Base-by-base conservation (phyloP, 2,797 vertebrate species). In the Micromesistius poutassou region DNA sequence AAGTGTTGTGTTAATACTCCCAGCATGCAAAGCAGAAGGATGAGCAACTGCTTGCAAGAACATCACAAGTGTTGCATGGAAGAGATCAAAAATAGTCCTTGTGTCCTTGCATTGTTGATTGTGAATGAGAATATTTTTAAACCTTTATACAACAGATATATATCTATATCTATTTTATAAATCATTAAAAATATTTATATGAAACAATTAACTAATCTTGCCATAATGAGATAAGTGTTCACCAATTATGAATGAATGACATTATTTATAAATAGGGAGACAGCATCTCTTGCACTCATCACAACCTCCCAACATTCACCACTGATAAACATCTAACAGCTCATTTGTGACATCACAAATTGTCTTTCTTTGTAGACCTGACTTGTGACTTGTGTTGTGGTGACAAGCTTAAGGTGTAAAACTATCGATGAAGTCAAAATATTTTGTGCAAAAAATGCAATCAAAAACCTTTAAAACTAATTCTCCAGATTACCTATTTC, bases 61-160 rank as follows among this genome's bases (percentile, higher is more conserved):
- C 50, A 75, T 75, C 16, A 22, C 19, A 75, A 75, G 62, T 66
- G 72, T 42, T 42, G 50, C 30, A 75, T 75, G 50, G 62, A 42
- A 31, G 62, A 42, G 40, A 74, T 42, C 5, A 36, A 28, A 74
- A 74, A 25, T 28, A 28, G 38, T 22, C 46, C 46, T 55, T 22
- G 19, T 22, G 19, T n/a, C n/a, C 40, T 42, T 42, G 14, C 16
- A 22, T 50, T 19, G 14, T 50, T 50, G 8, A 62, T 6, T 62
- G 55, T n/a, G 55, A 8, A 62, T 62, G 55, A 62, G 55, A 19
- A 62, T 62, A 62, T 9, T 62, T 22, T 62, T 10, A 68, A 28
- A 28, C 62, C 25, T n/a, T 62, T 6, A 25, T 50, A 50, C 46
- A 5, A 50, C 10, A 8, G 1, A 40, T 5, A 12, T 14, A 14